Percentiles rank a stretch among this genome's conserved stretches.
Conservation (phyloP, 2,888 invertebrate species). For the Polymixis lichenea region DNA sequence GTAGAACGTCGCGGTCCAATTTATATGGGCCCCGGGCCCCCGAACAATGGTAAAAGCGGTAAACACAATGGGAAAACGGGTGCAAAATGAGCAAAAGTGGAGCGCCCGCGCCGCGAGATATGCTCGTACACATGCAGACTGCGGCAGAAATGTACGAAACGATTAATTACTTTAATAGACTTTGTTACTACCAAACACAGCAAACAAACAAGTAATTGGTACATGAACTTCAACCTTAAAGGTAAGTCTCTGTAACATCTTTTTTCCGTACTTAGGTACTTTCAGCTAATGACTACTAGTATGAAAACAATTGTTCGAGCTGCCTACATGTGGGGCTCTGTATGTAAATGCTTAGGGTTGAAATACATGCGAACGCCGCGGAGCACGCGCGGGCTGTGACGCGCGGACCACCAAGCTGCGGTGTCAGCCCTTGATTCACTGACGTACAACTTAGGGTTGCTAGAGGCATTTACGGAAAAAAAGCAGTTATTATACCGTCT, state of each 20-base stretch:
- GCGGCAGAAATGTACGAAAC: conserved; percentile 54
- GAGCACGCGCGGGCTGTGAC: conserved; percentile 86
- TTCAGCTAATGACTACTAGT: conserved; percentile 52
- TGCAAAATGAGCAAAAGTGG: conserved; percentile 86
- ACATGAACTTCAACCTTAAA: conserved; percentile 8
- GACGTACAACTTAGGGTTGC: conserved; percentile 80
- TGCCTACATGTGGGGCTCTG: conserved; percentile 55
- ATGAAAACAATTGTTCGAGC: conserved; percentile 60
- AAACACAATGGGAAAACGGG: conserved; percentile 87
- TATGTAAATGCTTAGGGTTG: conserved; percentile 87
- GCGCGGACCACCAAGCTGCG: conserved; percentile 87
- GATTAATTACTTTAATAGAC: conserved; percentile 61
- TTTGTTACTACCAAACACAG: conserved; percentile 14
- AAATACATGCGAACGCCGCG: conserved; percentile 81
- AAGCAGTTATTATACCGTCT: conserved; percentile 16
- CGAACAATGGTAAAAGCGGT: conserved; percentile 90
- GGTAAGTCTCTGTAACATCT: neutral
- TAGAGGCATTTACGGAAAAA: conserved; percentile 34
- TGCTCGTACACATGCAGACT: conserved; percentile 60
- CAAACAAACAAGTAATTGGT: conserved; percentile 5
- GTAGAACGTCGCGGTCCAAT: conserved; percentile 87
- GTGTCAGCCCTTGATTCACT: conserved; percentile 89
- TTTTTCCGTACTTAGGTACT: conserved; percentile 28
- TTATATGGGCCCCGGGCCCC: conserved; percentile 85
- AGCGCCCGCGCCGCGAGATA: conserved; percentile 61